Percentiles rank a stretch among this genome's conserved stretches.
Conservation (phyloP, 2,113 vertebrate species). For the Furnarius figulus region DNA sequence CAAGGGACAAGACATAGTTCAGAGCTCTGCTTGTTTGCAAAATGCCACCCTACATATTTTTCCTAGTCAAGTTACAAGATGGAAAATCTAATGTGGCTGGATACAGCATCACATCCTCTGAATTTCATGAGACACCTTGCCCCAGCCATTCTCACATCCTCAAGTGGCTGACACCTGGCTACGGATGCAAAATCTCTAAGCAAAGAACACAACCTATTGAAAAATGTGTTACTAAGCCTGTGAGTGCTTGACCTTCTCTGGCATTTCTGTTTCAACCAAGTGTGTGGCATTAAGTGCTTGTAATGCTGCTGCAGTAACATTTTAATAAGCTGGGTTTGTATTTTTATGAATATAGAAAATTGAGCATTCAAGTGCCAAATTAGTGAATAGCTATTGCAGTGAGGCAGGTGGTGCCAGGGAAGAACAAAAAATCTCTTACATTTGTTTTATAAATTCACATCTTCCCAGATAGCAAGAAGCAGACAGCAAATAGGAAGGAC, state of each 20-base stretch:
- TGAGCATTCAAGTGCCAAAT: background rate
- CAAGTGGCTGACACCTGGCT: background rate
- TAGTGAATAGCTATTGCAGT: background rate
- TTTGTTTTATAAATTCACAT: background rate
- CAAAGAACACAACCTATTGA: background rate
- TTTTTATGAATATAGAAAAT: background rate
- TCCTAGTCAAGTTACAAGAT: background rate
- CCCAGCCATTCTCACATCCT: background rate
- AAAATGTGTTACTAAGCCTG: background rate
- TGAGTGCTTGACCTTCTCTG: background rate
- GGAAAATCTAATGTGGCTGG: background rate
- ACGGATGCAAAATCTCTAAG: background rate
- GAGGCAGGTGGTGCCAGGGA: background rate
- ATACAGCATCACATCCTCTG: background rate
- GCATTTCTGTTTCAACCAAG: background rate
- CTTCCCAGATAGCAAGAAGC: background rate
- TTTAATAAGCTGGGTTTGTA: background rate
- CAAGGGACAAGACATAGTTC: background rate
- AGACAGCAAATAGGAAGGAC: background rate
- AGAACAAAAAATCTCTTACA: background rate
- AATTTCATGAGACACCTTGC: background rate
- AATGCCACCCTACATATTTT: background rate
- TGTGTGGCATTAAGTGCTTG: background rate
- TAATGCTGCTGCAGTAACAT: background rate
- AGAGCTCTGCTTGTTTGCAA: background rate